Base-by-base conservation (phyloP, 2,113 vertebrate species). In the Platanista minor region DNA sequence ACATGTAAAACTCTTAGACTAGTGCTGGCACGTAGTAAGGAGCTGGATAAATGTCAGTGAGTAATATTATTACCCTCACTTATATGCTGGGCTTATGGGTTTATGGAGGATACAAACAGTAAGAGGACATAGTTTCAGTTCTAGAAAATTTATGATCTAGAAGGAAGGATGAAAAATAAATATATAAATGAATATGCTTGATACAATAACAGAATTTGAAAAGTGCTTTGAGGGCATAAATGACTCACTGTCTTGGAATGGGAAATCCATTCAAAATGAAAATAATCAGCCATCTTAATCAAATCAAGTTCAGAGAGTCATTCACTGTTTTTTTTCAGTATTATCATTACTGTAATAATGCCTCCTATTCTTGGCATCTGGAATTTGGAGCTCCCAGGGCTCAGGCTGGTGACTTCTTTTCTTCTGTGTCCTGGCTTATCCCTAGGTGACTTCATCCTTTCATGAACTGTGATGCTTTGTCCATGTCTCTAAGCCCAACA, bases 201-300 rank as follows among this genome's bases (percentile, higher is more conserved):
- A 43, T 69, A 82, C 11, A 84, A 93, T 94, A 93, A 96, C 61
- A 94, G 89, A 97, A 94, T 86, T 86, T 94, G 78, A 89, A 81
- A 97, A 96, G 41, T 95, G 49, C 62, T 95, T 78, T 88, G 77
- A 94, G 66, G 69, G 82, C 46, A 67, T 89, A 95, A 97, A 94
- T 87, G 90, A 96, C 87, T 88, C 74, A 96, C 61, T 91, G 80
- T 46, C 61, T 94, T 90, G 75, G 69, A 78, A 83, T 20, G 31
- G 57, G 87, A 95, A 95, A 96, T 64, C 54, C 87, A 93, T 92
- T 85, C 62, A 93, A 96, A 96, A 64, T 86, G 72, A 91, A 90
- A 95, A 83, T 82, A 92, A 90, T 75, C 92, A 82, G 62, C 66
- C 49, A 62, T 43, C 49, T 87, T 86, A 91, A 94, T 91, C 75